Conservation (phyloP, 2,113 vertebrate species). For the Ceuthmochares aereus region DNA sequence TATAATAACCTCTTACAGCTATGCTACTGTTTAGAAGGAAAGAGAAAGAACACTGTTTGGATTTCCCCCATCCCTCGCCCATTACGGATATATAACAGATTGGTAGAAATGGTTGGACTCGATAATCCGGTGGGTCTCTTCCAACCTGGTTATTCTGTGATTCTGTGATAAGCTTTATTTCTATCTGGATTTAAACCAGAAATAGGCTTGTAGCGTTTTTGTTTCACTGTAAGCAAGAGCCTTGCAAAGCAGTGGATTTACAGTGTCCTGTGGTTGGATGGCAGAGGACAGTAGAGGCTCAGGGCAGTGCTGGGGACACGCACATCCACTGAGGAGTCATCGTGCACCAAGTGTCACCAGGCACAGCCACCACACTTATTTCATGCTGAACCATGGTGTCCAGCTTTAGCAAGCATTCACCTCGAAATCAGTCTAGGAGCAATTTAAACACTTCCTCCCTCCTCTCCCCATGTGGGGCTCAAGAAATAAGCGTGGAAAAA, state of each 20-base stretch:
- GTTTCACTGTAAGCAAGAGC: not conserved
- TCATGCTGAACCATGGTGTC: not conserved
- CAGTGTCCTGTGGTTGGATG: not conserved
- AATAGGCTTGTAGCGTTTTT: not conserved
- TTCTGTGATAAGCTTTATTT: not conserved
- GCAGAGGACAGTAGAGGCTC: rapidly evolving
- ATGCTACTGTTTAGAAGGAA: not conserved
- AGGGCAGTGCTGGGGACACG: rapidly evolving
- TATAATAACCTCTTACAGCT: not conserved
- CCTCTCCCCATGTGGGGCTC: not conserved
- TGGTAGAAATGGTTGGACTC: no score
- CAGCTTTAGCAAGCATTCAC: not conserved
- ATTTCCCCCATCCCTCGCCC: not conserved
- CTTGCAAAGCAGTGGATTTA: not conserved
- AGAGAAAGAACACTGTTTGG: not conserved
- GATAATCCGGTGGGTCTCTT: no score
- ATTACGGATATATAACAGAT: no score
- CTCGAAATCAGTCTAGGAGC: not conserved
- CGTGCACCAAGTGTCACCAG: rapidly evolving
- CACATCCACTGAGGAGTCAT: rapidly evolving
- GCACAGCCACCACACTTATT: not conserved
- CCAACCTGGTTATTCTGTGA: no score
- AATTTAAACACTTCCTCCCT: not conserved
- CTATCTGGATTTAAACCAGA: not conserved
- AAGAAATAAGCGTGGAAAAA: not conserved